Conservation (phyloP, 2,113 vertebrate genomes). For the Vireo altiloquus region DNA sequence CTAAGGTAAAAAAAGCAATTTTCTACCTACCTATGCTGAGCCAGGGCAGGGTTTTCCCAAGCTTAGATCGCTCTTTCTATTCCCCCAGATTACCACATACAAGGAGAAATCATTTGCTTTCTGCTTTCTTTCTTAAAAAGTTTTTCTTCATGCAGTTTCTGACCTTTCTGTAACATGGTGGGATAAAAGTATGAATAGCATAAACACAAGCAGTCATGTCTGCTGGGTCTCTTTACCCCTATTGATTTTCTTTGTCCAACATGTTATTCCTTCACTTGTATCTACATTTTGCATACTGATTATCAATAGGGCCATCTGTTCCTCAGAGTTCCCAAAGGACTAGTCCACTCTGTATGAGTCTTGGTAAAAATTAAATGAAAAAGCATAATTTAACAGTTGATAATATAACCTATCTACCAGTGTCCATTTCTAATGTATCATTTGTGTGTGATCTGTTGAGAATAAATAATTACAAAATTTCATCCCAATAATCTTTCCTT, state of each 20-base stretch:
- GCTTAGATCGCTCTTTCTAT: not conserved
- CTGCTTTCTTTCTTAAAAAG: not conserved
- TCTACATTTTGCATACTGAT: not conserved
- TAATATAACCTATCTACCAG: not conserved
- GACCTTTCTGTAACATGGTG: not conserved
- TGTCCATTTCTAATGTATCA: not conserved
- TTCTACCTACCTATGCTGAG: not conserved
- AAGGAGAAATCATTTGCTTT: not conserved
- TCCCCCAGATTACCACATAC: not conserved
- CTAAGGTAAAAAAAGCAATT: not conserved
- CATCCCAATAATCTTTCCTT: not conserved
- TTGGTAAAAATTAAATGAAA: not conserved
- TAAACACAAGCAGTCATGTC: not conserved
- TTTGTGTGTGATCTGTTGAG: not conserved
- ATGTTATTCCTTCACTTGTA: not conserved
- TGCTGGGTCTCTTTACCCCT: not conserved
- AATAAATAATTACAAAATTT: not conserved
- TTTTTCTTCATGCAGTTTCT: not conserved
- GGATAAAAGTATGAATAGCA: not conserved
- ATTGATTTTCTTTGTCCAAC: not conserved
- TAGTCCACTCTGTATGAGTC: not conserved
- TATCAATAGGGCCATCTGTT: not conserved
- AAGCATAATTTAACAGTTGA: not conserved
- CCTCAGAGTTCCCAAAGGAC: not conserved
- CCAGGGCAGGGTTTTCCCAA: not conserved